phyloP scores from a whole-genome alignment of 2,113 vertebrate species.

The Syngnathus floridae region DNA sequence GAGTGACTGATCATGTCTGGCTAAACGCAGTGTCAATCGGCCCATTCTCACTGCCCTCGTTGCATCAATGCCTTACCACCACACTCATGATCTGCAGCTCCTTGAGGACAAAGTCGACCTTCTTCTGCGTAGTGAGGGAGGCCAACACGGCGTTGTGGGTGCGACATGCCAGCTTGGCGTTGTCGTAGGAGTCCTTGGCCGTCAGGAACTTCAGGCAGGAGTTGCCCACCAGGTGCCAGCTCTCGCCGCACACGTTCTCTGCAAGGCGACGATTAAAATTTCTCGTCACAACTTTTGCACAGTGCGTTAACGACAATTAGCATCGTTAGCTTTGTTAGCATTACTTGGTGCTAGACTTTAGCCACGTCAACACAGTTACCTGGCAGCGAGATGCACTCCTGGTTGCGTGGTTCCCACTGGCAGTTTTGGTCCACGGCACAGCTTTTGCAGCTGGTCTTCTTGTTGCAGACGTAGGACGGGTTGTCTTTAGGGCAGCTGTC shows the following conservation, averaged over 20 bases:
- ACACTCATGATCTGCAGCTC: slow-evolving; percentile 85
- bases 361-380: slow-evolving; percentile 60
- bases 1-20: too few relatives aligned
- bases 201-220: slow-evolving; percentile 88
- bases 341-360: not conserved
- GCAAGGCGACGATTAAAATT: not conserved
- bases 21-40: too few relatives aligned
- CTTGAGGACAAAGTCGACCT: slow-evolving; percentile 93
- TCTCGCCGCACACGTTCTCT: slow-evolving; percentile 92
- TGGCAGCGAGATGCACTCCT: slow-evolving; percentile 89
- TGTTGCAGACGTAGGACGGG: slow-evolving; percentile 87
- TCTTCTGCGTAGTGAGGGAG: slow-evolving; percentile 90
- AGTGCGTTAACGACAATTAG: too few relatives aligned
- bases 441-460: slow-evolving; percentile 97
- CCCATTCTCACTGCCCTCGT: too few relatives aligned
- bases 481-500: slow-evolving; percentile 87
- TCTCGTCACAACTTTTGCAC: too few relatives aligned
- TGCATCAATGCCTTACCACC: slow-evolving; percentile 68
- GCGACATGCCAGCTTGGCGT: slow-evolving; percentile 87
- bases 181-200: slow-evolving; percentile 87
- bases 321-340: not conserved
- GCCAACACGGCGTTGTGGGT: slow-evolving; percentile 82
- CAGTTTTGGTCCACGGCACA: slow-evolving; percentile 95
- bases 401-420: slow-evolving; percentile 93
- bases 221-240: slow-evolving; percentile 93